phyloP scores from a whole-genome alignment of 2,113 vertebrate species.

The Prunella himalayana region DNA sequence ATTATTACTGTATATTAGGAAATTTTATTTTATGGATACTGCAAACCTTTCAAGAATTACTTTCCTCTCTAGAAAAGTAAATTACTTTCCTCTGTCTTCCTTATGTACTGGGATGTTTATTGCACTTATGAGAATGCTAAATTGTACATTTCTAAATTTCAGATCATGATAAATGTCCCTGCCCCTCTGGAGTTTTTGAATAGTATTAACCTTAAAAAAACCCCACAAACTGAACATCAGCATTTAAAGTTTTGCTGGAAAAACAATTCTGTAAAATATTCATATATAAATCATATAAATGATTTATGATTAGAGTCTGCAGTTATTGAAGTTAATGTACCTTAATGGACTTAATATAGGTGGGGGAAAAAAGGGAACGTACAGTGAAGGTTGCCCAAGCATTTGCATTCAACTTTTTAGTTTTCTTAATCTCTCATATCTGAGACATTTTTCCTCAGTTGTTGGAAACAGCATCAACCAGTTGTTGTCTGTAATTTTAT shows the following conservation, averaged over 20 bases:
- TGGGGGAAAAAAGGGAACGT: background rate
- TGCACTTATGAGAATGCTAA: background rate
- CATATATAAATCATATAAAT: background rate
- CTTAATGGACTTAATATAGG: background rate
- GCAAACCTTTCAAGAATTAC: background rate
- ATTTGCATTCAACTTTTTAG: background rate
- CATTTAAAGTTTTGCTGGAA: background rate
- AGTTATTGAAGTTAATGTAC: slow-evolving; percentile 1
- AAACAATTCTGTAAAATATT: background rate
- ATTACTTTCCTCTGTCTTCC: background rate
- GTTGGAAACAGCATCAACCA: background rate
- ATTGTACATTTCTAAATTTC: background rate
- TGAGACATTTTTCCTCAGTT: background rate
- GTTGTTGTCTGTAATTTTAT: background rate
- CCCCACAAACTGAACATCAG: background rate
- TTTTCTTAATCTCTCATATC: background rate
- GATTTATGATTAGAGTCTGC: background rate
- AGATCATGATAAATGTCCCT: background rate
- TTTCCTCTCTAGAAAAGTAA: background rate
- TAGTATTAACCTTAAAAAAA: background rate
- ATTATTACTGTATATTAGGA: background rate
- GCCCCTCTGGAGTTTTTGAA: background rate
- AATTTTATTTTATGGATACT: background rate
- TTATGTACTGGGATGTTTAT: background rate
- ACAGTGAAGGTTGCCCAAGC: background rate